Evolutionary conservation across 2,113 vertebrate species (phyloP), one percentile per base, ranked within the genome.

Genomic region (Coturnix japonica): DNA sequence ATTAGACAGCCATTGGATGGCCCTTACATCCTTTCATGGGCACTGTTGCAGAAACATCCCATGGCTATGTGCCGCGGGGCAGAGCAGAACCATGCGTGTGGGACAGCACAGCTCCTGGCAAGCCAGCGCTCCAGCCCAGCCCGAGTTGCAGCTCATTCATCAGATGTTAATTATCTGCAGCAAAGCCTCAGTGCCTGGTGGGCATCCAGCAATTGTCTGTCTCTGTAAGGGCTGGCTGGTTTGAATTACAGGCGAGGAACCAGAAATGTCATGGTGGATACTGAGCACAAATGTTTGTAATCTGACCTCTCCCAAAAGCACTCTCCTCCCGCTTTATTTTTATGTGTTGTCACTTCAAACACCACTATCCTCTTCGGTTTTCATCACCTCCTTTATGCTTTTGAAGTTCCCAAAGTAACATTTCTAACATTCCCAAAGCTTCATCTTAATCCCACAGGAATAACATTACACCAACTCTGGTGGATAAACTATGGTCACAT

Each of bases 171-270:
- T 93, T 88, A 85, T 93, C 85, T 83, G 70, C 82, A 91, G 93
- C 77, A 94, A 85, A 90, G 85, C 64, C 86, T 90, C 1, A 0
- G 80, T 90, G 93, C 76, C 90, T 90, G 88, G 92, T 90, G 93
- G 94, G 88, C 90, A 95, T 93, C 85, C 94, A 95, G 80, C 43
- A 65, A 95, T 90, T 95, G 92, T 84, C 88, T 95, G 80, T 91
- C 91, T 93, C 88, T 90, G 90, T 81, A 88, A 88, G 77, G 49
- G 88, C 88, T 0, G 2, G 69, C 92, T 96, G 94, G 2, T 93
- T 84, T 84, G 70, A 90, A 75, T 95, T 88, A 86, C 47, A 69
- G 83, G 91, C 74, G 31, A 54, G 54, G 76, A 95, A 95, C 90
- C 88, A 94, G 90, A 94, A 93, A 95, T 76, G 81, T 83, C 88